phyloP scores from a whole-genome alignment of 2,113 vertebrate species.

The Suricata suricatta region DNA sequence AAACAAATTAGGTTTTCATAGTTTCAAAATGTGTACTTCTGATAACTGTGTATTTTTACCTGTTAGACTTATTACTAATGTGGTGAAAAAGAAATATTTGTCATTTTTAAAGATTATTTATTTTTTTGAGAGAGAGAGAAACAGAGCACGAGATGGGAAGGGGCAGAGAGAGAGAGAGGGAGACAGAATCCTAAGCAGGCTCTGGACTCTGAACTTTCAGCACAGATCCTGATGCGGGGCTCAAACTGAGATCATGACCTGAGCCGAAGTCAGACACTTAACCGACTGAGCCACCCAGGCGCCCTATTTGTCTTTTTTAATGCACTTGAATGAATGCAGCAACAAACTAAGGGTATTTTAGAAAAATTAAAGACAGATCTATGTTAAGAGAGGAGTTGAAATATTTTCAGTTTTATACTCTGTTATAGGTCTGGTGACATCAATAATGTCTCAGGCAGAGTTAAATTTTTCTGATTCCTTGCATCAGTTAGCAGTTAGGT shows the following conservation, averaged over 20 bases:
- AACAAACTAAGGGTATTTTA: constrained; percentile 7
- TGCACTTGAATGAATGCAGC: neutral
- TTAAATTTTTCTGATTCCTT: neutral
- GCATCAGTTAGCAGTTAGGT: constrained; percentile 34
- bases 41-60: constrained; percentile 7
- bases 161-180: no score
- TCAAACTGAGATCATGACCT: no score
- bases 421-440: neutral
- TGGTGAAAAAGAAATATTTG: neutral
- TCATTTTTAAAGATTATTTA: neutral
- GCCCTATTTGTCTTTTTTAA: constrained; percentile 2
- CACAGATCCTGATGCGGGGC: no score
- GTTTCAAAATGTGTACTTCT: constrained; percentile 46
- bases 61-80: neutral
- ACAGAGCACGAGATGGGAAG: no score
- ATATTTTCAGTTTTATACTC: constrained; percentile 17
- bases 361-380: constrained; percentile 31
- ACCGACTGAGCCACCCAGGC: no score
- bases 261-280: no score
- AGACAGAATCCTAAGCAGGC: no score
- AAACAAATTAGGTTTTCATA: constrained; percentile 25
- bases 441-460: neutral
- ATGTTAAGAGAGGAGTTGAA: neutral
- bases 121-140: no score
- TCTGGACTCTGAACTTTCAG: no score